Evolutionary conservation across 2,797 vertebrate species (phyloP).

Genomic region (Neosalanx taihuensis): DNA sequence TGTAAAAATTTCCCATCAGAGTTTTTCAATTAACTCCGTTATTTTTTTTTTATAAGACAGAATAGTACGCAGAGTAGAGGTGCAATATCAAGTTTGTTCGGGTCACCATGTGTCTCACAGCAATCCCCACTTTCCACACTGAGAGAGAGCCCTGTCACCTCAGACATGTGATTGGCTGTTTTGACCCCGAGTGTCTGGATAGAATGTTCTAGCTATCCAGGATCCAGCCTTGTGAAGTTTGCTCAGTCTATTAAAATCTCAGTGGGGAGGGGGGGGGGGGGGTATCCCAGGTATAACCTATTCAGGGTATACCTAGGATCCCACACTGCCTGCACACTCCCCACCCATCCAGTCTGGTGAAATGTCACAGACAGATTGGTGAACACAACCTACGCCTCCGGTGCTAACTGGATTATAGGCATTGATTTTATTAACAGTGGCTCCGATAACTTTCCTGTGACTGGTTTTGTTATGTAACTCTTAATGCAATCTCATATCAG

Average conservation of each 20-base stretch:
- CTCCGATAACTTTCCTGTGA: too few species aligned
- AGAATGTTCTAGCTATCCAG: too few species aligned
- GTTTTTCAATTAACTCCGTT: neutral
- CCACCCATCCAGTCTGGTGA: neutral
- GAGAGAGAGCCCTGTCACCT: neutral
- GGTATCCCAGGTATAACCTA: neutral
- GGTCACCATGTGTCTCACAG: neutral
- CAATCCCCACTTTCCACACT: neutral
- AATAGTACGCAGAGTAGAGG: neutral
- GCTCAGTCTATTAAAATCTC: neutral
- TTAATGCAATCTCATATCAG: too few species aligned
- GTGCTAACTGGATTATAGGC: neutral
- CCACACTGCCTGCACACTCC: too few species aligned
- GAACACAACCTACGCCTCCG: neutral
- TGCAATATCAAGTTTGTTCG: neutral
- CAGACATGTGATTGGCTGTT: slow-evolving; percentile 8
- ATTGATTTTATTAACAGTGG: neutral
- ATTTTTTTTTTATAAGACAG: neutral
- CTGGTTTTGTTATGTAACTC: too few species aligned
- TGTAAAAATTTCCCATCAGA: neutral
- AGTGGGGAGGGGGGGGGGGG: neutral
- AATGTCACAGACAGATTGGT: neutral
- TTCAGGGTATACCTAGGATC: neutral
- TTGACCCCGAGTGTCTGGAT: too few species aligned
- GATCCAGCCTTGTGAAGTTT: neutral